phyloP scores from a whole-genome alignment of 2,113 vertebrate species.

The Herpetotheres cachinnans region DNA sequence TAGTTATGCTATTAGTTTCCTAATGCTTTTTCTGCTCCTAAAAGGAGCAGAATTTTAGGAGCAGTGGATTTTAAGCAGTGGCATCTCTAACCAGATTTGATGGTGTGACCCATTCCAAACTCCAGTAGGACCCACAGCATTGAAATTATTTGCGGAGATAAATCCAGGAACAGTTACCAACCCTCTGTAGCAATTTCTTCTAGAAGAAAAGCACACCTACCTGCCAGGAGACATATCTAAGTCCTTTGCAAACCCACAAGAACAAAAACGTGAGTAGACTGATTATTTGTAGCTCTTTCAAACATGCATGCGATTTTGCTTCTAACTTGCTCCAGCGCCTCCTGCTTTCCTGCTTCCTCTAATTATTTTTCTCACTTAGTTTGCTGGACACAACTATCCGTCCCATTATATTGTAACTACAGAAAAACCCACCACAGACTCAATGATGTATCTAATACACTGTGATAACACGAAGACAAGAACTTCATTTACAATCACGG shows the following conservation, averaged over 20 bases:
- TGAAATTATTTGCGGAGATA: not conserved
- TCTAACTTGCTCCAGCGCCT: not conserved
- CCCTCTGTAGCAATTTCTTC: not conserved
- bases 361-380: not conserved
- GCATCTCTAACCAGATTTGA: not conserved
- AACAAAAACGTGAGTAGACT: not conserved
- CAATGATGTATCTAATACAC: not conserved
- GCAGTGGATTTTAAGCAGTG: not conserved
- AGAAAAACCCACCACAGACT: not conserved
- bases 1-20: not conserved
- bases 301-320: not conserved
- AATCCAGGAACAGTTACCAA: not conserved
- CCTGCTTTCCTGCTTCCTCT: not conserved
- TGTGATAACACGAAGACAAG: not conserved
- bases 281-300: not conserved
- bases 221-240: not conserved
- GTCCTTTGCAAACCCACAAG: not conserved
- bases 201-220: not conserved
- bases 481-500: not conserved
- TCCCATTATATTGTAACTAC: not conserved
- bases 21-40: not conserved
- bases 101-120: fast-evolving
- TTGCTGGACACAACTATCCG: not conserved
- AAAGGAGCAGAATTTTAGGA: not conserved
- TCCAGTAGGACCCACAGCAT: not conserved